Evolutionary conservation across 2,113 vertebrate genomes (phyloP).

Genomic region (Hypomesus transpacificus): DNA sequence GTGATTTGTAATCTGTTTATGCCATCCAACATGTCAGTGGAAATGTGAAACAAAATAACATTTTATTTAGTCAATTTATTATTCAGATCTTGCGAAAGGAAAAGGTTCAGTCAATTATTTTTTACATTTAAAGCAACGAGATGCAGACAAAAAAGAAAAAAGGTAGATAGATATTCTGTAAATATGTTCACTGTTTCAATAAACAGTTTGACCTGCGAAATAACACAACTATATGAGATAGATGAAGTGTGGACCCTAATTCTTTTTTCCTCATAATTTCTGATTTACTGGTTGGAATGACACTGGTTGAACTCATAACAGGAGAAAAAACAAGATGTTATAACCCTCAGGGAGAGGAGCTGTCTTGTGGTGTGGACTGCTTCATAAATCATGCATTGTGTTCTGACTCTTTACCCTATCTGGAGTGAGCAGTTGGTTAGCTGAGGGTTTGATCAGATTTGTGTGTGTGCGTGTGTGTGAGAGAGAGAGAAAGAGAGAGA

Average conservation of each 20-base stretch:
- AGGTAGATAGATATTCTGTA: too few species aligned
- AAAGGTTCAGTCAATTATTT: too few species aligned
- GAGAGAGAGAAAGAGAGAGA: neutral
- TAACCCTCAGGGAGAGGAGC: constrained; percentile 49
- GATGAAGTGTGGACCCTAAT: neutral
- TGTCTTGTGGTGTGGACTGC: constrained; percentile 42
- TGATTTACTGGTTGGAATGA: constrained; percentile 1
- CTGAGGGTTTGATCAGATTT: neutral
- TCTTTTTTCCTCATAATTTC: neutral
- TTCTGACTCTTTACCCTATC: constrained; percentile 53
- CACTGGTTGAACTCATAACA: constrained; percentile 12
- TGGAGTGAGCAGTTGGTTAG: constrained; percentile 55
- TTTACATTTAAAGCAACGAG: too few species aligned
- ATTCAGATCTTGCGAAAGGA: too few species aligned
- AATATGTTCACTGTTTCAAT: too few species aligned
- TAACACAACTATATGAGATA: neutral
- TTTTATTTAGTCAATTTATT: neutral
- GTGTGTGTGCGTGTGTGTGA: neutral
- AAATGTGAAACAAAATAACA: constrained; percentile 8
- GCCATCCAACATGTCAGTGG: constrained; percentile 37
- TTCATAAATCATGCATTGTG: constrained; percentile 62
- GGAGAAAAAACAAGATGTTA: constrained; percentile 25
- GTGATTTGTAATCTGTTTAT: constrained; percentile 64
- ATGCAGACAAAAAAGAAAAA: too few species aligned
- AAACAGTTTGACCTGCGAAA: too few species aligned